Evolutionary conservation across 2,888 invertebrate genomes (phyloP).

Genomic region (Drosophila affinis): DNA sequence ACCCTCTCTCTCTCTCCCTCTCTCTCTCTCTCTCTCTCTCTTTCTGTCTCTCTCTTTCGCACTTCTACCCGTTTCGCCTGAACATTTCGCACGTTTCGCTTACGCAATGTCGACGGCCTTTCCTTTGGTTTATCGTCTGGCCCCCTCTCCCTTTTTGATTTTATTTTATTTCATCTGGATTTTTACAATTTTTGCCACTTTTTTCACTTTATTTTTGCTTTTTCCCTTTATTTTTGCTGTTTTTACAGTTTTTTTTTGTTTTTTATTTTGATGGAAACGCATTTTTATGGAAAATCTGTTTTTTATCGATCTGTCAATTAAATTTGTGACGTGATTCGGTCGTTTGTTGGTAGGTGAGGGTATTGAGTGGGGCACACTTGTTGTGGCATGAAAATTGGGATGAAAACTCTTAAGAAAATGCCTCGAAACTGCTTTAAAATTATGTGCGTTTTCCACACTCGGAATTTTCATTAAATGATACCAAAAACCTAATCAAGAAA

Average conservation of each 20-base stretch:
- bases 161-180: conserved; percentile 1
- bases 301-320: conserved; percentile 72
- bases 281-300: conserved; percentile 70
- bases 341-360: conserved; percentile 18
- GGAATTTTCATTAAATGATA: neutral
- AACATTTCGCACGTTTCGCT: conserved; percentile 56
- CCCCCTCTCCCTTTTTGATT: conserved; percentile 15
- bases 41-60: conserved; percentile 1
- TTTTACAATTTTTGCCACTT: neutral
- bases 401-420: neutral
- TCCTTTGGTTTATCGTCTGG: conserved; percentile 10
- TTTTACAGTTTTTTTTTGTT: conserved; percentile 11
- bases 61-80: conserved; percentile 15
- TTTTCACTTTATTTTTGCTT: neutral
- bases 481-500: neutral
- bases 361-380: neutral
- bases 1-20: conserved; percentile 13
- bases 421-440: neutral
- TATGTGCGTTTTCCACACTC: too few relatives aligned
- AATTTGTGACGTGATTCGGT: conserved; percentile 54
- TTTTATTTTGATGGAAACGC: conserved; percentile 58
- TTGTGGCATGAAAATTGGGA: neutral
- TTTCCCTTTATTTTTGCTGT: conserved; percentile 14
- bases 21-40: conserved; percentile 1
- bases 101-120: conserved; percentile 62